phyloP scores from a whole-genome alignment of 1,140 invertebrate genomes.

The Mizuhopecten yessoensis region DNA sequence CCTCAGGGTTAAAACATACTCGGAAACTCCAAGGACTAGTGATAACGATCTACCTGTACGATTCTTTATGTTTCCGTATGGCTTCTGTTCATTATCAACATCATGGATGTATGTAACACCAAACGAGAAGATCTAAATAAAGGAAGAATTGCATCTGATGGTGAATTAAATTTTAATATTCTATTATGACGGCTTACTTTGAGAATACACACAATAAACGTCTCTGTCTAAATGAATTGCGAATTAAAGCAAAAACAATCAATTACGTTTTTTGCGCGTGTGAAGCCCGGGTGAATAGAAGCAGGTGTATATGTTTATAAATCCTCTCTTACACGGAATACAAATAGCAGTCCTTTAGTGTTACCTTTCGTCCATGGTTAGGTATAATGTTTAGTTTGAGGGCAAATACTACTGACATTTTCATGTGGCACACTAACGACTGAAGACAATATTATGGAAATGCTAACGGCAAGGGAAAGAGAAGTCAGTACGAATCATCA shows the following conservation, averaged over 20 bases:
- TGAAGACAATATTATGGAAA: background rate
- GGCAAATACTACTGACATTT: background rate
- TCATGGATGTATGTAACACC: slow-evolving; percentile 20
- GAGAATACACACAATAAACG: background rate
- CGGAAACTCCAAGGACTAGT: background rate
- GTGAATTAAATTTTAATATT: slow-evolving; percentile 29
- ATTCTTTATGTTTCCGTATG: slow-evolving; percentile 7
- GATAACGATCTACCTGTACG: slow-evolving; percentile 8
- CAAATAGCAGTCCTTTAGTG: background rate
- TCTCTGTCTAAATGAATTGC: background rate
- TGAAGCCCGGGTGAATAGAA: background rate
- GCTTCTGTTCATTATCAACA: slow-evolving; percentile 13
- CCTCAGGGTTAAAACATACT: background rate
- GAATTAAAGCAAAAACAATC: background rate
- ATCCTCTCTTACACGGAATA: background rate
- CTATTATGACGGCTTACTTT: background rate
- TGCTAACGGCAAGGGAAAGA: slow-evolving; percentile 13
- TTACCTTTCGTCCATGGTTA: background rate
- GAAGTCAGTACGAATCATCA: slow-evolving; percentile 25
- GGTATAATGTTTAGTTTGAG: slow-evolving; percentile 1
- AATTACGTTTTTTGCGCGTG: background rate
- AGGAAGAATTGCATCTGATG: background rate
- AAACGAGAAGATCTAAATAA: background rate
- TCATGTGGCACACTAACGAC: background rate
- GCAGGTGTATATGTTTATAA: slow-evolving; percentile 8